These are phyloP conservation scores for Chrysogorgia sp. DNA, from an alignment of 92 coral and sea anemone species.

Conservation along the genomic window DNA sequence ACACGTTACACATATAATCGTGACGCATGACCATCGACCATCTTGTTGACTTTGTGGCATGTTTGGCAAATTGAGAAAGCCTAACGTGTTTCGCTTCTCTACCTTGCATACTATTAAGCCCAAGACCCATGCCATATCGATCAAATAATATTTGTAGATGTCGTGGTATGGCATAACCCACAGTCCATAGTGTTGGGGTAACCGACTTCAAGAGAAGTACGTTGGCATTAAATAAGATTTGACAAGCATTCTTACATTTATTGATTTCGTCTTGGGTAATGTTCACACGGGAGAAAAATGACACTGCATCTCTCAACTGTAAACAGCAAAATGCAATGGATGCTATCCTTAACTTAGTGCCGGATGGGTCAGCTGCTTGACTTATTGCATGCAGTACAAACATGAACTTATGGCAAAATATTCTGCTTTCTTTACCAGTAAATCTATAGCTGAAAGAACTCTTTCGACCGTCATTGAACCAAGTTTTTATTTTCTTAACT, in stretches of 20 bases:
- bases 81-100: constrained; percentile 67
- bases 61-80: constrained; percentile 62
- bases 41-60: constrained; percentile 52
- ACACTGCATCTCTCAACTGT: constrained; percentile 66
- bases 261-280: constrained; percentile 24
- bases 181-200: constrained; percentile 71
- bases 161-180: constrained; percentile 59
- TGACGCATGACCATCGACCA: constrained; percentile 67
- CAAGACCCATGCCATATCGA: constrained; percentile 64
- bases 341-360: constrained; percentile 44
- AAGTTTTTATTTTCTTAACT: constrained; percentile 45
- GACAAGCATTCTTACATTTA: constrained; percentile 54
- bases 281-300: constrained; percentile 51
- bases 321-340: constrained; percentile 55
- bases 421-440: constrained; percentile 63
- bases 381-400: constrained; percentile 38
- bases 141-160: constrained; percentile 54
- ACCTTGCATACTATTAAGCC: constrained; percentile 70
- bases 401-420: constrained; percentile 59
- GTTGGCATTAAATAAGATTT: constrained; percentile 58
- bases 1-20: constrained; percentile 60
- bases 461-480: constrained; percentile 61
- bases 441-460: constrained; percentile 51
- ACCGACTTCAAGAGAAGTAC: constrained; percentile 45
- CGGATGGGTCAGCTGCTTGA: constrained; percentile 55